Base-by-base conservation (phyloP, 1,140 invertebrate genomes). In the Papilio polytes region DNA sequence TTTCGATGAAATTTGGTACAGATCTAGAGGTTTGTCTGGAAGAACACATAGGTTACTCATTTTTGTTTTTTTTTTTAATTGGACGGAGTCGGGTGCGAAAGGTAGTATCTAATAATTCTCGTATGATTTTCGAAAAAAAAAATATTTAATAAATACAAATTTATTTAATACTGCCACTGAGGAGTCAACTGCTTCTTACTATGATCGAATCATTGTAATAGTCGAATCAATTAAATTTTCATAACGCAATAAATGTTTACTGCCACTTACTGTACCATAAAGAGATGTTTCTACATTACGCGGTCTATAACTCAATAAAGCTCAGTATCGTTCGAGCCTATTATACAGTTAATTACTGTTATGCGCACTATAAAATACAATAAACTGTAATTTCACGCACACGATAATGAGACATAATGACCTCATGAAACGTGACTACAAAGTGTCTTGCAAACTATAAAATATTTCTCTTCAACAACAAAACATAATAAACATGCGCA, bases 311-410 rank as follows among this genome's bases (percentile, higher is more conserved):
- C n/a, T 48, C 73, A 48, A 74, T 74, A 74, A 74, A 74, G 73
- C 73, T 74, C 44, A n/a, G n/a, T 74, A 48, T 74, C 10, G 73
- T 41, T 44, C 44, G n/a, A n/a, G 22, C 36, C 44, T 20, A 74
- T 74, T 74, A 74, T 44, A 74, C 18, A 44, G 73, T 74, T 74
- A 41, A 74, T 74, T 74, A 51, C 73, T 22, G 73, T 48, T 46
- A 74, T 74, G 44, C 73, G n/a, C 36, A 74, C 73, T 74, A 74
- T 48, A 74, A 74, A 74, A 74, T 74, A 46, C 59, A 63, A 63
- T 63, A 26, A 63, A 63, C 59, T 63, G 59, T 22, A 74, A 74
- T 74, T 20, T 48, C 44, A 9, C 4, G 73, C 73, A 44, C 8
- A 18, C 73, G 18, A 74, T 46, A 74, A 74, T 74, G 73, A 74